Evolutionary conservation across 2,888 invertebrate species (phyloP).

Genomic region (Incurvaria masculella): DNA sequence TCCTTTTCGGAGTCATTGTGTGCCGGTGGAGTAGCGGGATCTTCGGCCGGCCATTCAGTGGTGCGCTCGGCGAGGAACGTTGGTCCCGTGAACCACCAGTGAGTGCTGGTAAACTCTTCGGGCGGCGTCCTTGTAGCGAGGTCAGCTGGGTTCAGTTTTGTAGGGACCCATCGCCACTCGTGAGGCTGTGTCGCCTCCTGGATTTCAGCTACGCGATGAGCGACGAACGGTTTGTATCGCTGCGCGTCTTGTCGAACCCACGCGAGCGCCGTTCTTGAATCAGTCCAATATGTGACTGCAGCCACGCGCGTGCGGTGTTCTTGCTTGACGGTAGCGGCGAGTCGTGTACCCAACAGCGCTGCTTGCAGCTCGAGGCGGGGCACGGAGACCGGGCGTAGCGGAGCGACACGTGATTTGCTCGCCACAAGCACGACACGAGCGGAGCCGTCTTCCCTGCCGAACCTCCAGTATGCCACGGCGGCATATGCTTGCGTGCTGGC

Average conservation of each 20-base stretch:
- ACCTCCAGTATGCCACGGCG: conserved; percentile 1
- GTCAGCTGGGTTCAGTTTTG: conserved; percentile 10
- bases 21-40: neutral
- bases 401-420: neutral
- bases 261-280: neutral
- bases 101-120: neutral
- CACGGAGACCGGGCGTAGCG: neutral
- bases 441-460: neutral
- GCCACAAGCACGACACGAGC: neutral
- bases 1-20: neutral
- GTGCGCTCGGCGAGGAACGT: neutral
- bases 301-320: neutral
- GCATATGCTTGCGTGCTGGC: conserved; percentile 1
- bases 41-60: neutral
- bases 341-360: conserved; percentile 9
- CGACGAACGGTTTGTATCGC: conserved; percentile 2
- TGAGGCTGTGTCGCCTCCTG: neutral
- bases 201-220: conserved; percentile 1
- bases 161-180: conserved; percentile 14
- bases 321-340: conserved; percentile 4
- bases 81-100: neutral
- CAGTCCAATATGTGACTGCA: neutral
- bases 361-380: conserved; percentile 6
- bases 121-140: conserved; percentile 9
- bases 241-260: neutral